Percentiles rank a stretch among this genome's conserved stretches.
Evolutionary conservation across 2,113 vertebrate genomes (phyloP).

Genomic region (Coryphaenoides rupestris): DNA sequence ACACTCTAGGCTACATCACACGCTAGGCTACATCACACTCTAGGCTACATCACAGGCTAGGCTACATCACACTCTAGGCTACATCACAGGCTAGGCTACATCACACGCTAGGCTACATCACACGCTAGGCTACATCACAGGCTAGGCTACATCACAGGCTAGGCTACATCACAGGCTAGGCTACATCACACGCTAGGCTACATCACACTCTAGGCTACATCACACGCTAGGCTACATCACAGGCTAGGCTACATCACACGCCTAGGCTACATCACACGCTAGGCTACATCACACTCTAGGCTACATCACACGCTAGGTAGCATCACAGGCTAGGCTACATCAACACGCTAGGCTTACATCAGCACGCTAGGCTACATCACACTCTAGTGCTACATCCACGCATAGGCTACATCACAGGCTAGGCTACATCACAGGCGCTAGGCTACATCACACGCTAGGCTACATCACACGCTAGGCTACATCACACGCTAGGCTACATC

Average conservation of each 20-base stretch:
- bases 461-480: neutral
- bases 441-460: neutral
- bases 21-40: constrained; percentile 29
- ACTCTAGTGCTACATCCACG: neutral
- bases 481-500: neutral
- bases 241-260: constrained; percentile 27
- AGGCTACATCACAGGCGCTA: constrained; percentile 72
- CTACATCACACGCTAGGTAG: too few species aligned
- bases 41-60: neutral
- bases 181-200: constrained; percentile 27
- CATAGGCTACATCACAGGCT: too few species aligned
- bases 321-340: too few species aligned
- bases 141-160: constrained; percentile 33
- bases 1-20: too few species aligned
- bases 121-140: constrained; percentile 43
- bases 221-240: too few species aligned
- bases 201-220: constrained; percentile 26
- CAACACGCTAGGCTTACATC: too few species aligned
- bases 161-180: too few species aligned
- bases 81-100: too few species aligned
- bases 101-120: constrained; percentile 27
- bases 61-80: constrained; percentile 30
- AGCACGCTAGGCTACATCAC: neutral
- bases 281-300: neutral
- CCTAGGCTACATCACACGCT: constrained; percentile 26